Evolutionary conservation across 2,113 vertebrate genomes (phyloP).

Genomic region (Crotalus helleri): DNA sequence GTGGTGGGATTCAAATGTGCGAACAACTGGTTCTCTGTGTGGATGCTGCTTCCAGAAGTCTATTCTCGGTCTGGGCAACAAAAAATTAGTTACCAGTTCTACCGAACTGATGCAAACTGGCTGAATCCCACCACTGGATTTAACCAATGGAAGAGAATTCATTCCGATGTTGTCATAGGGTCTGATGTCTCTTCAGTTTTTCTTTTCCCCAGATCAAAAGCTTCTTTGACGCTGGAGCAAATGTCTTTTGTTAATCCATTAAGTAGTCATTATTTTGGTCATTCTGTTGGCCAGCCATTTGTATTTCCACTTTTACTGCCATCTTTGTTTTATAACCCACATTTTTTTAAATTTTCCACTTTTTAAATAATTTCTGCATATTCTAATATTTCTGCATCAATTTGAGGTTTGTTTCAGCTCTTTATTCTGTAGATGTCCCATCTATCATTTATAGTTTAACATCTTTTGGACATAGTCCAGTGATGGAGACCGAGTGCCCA

Average conservation of each 20-base stretch:
- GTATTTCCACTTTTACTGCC: background rate
- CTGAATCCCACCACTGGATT: background rate
- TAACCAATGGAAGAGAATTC: background rate
- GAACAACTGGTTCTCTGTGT: no score
- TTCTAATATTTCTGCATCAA: background rate
- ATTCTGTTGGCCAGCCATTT: background rate
- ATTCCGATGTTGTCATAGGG: background rate
- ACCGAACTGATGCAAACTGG: no score
- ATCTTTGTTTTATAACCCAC: background rate
- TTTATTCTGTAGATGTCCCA: background rate
- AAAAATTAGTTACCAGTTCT: no score
- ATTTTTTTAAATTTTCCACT: background rate
- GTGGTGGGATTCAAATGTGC: no score
- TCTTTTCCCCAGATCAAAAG: background rate
- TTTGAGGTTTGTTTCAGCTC: background rate
- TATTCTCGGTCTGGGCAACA: no score
- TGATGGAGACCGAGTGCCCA: no score
- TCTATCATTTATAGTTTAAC: background rate
- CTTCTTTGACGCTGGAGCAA: background rate
- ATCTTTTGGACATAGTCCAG: background rate
- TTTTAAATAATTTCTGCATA: background rate
- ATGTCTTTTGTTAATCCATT: background rate
- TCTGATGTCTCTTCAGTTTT: background rate
- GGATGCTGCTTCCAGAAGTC: no score
- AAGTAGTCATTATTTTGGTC: background rate